phyloP scores from a whole-genome alignment of 2,797 vertebrate species.

The Enteromius radiatus region DNA sequence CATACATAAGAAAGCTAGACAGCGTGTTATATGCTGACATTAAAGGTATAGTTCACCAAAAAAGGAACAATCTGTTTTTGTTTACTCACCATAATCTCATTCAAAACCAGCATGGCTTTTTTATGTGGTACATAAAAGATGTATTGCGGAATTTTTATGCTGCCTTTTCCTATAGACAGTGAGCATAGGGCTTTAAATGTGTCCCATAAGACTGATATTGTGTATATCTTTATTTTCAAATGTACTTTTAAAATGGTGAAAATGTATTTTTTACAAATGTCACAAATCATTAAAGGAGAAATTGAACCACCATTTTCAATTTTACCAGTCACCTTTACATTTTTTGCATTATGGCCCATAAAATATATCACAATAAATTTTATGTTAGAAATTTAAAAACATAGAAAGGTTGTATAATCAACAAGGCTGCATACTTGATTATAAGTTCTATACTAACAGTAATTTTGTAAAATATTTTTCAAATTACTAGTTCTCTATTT shows the following conservation, averaged over 20 bases:
- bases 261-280: neutral
- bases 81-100: neutral
- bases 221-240: neutral
- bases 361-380: neutral
- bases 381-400: neutral
- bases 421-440: neutral
- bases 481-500: neutral
- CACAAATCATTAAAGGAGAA: neutral
- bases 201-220: neutral
- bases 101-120: neutral
- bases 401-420: neutral
- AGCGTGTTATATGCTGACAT: conserved; percentile 4
- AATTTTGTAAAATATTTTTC: neutral
- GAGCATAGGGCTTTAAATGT: neutral
- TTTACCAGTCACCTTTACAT: neutral
- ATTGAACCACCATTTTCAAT: neutral
- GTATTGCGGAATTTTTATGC: neutral
- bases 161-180: neutral
- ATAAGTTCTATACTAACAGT: neutral
- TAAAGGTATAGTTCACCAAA: neutral
- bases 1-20: neutral
- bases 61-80: neutral
- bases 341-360: neutral
- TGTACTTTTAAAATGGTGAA: neutral
- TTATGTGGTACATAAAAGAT: neutral